Evolutionary conservation across 1,140 invertebrate species (phyloP), one percentile per base, ranked within the genome.

Genomic region (Heliothis subflexa): DNA sequence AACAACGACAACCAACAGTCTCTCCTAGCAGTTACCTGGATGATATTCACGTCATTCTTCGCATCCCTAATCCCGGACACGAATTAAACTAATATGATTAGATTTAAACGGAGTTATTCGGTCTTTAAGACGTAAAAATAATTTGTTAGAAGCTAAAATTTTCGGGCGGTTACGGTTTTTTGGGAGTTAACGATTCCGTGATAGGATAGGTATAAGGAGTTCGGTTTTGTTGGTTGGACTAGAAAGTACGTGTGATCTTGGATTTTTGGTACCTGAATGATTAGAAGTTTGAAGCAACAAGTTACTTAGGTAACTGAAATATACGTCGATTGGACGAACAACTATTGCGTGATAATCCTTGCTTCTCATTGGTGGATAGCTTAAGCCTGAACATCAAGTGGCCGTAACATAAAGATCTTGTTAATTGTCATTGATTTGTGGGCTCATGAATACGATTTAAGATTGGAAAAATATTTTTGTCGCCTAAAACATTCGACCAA

Each of bases 1-100:
- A 33, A 66, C 71, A 61, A 61, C 47, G 82, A 85, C 88, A 95
- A 88, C 86, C 95, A 89, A 16, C 96, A 96, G 45, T 96, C 96
- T 1, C 89, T 96, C 54, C 91, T 97, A 9, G 95, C 96, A n/a
- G 95, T 97, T 7, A 96, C 96, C 4, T 97, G 96, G 96, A 97
- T 97, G 85, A 96, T 97, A 83, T 96, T 97, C 78, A 96, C 96
- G 9, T 96, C 96, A 25, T 97, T 98, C 91, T 97, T 98, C 84
- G 95, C 97, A 1, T 97, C 97, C 0, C 94, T 98, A 21, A 96
- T 97, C 88, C 97, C 97, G 3, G 97, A 97, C 83, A 96, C 96
- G 0, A 91, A 94, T 77, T 88, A 88, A 80, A 14, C n/a, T 28
- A n/a, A 47, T 33, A 13, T 7, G 33, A 40, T 40, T 28, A 68